Evolutionary conservation across 2,888 invertebrate genomes (phyloP), one percentile per base, ranked within the genome.

Genomic region (Caradrina kadenii): DNA sequence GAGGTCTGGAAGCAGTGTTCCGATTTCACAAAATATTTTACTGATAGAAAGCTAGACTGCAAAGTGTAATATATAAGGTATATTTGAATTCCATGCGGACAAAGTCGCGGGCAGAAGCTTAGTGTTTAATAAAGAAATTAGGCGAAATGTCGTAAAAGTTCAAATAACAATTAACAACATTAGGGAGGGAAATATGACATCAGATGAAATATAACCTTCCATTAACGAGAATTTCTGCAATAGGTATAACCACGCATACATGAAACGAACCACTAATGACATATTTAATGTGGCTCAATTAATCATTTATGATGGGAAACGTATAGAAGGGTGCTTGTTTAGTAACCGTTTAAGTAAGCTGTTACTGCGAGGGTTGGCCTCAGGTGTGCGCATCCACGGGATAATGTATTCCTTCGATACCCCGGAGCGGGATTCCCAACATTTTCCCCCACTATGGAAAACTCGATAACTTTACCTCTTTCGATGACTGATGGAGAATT

Each of bases 401-500:
- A 87, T 90, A 90, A 90, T 90, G 81, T 89, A 89, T 90, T 87
- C 87, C 76, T 55, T 59, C 61, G 58, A 49, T 56, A 84, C 80
- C 81, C 71, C 61, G 50, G 66, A 56, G 63, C 60, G 56, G 63
- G 66, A 65, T 72, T 49, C 61, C 42, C 56, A 71, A 67, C 53
- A 69, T 73, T 80, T 74, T 76, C 65, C 63, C 35, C 58, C 59
- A 31, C 67, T 35, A 63, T 69, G 59, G 63, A 73, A 79, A 81
- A 69, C 76, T 80, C 70, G 63, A 80, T 76, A 80, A 63, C 68
- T 63, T 59, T 49, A 58, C 71, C 68, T 70, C 55, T 76, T 64
- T 66, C 63, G 48, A 73, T 83, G 78, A 84, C 58, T 74, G 77
- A 80, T 80, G 72, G 73, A 42, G 45, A 76, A 81, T 79, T 81